These are phyloP conservation scores for Pseudochirops corinnae DNA, from an alignment of 2,797 vertebrate species.

Conservation along the genomic window DNA sequence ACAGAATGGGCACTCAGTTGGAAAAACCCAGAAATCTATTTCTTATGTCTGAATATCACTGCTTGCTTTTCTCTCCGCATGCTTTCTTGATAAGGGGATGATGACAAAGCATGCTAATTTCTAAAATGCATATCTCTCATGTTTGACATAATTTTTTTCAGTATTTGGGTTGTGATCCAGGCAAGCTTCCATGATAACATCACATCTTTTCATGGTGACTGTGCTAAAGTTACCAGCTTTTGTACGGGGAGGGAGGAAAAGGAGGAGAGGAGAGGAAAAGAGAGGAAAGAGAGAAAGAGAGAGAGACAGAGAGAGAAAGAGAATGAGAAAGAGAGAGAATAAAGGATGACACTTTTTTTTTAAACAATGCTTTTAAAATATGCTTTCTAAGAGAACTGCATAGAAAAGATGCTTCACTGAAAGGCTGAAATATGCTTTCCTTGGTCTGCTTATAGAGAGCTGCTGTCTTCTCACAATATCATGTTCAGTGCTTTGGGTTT, in stretches of 20 bases:
- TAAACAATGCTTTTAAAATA: slow-evolving; percentile 34
- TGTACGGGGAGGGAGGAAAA: neutral
- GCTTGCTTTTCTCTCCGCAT: slow-evolving; percentile 54
- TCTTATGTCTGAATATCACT: slow-evolving; percentile 55
- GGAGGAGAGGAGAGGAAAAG: slow-evolving; percentile 36
- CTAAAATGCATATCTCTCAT: slow-evolving; percentile 58
- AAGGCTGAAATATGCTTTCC: slow-evolving; percentile 27
- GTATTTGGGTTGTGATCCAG: slow-evolving; percentile 65
- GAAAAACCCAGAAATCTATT: slow-evolving; percentile 12
- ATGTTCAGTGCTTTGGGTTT: slow-evolving; percentile 60
- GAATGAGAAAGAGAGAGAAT: slow-evolving; percentile 48
- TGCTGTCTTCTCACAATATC: slow-evolving; percentile 32
- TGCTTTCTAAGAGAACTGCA: slow-evolving; percentile 53
- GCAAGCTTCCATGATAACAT: slow-evolving; percentile 64
- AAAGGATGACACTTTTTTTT: slow-evolving; percentile 19
- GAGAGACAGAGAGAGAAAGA: slow-evolving; percentile 5
- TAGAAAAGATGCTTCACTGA: slow-evolving; percentile 52
- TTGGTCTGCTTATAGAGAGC: neutral
- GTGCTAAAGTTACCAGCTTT: slow-evolving; percentile 60
- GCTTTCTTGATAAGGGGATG: slow-evolving; percentile 40
- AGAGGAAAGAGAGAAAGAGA: neutral
- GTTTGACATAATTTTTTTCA: slow-evolving; percentile 54
- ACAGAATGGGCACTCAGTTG: slow-evolving; percentile 60
- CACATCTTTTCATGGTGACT: slow-evolving; percentile 65
- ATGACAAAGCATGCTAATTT: slow-evolving; percentile 64